A percentile compares a stretch with the other conserved stretches of the same genome.
Evolutionary conservation across 1,140 invertebrate genomes (phyloP).

Genomic region (Scylla paramamosain): DNA sequence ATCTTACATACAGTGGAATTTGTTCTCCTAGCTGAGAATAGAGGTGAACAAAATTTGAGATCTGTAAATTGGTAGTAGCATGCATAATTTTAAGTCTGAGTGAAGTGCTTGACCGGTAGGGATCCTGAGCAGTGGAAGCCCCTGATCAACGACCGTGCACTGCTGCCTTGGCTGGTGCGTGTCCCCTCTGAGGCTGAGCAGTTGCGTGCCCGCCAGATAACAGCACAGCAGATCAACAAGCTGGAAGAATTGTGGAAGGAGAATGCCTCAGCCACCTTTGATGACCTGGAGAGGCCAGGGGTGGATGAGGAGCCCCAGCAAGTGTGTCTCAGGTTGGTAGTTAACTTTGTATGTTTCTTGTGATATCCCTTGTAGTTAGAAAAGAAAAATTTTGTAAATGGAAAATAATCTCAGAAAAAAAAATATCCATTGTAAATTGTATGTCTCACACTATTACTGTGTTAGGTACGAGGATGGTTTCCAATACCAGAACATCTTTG

Average conservation of each 20-base stretch:
- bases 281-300: conserved; percentile 98
- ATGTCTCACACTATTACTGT: neutral
- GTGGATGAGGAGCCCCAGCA: conserved; percentile 98
- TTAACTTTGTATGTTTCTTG: neutral
- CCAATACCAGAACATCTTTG: conserved; percentile 99
- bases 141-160: conserved; percentile 96
- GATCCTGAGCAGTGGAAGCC: conserved; percentile 99
- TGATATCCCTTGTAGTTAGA: neutral
- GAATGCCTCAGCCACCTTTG: conserved; percentile 96
- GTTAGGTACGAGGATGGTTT: conserved; percentile 97
- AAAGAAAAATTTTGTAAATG: too few species aligned
- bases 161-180: conserved; percentile 98
- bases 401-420: too few species aligned
- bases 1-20: too few species aligned
- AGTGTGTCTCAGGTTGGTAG: conserved; percentile 87
- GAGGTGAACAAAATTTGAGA: too few species aligned
- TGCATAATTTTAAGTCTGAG: neutral
- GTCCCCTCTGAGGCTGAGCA: conserved; percentile 97
- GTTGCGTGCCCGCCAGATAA: conserved; percentile 95
- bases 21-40: too few species aligned
- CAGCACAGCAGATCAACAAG: conserved; percentile 97
- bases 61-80: too few species aligned
- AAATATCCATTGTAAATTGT: too few species aligned
- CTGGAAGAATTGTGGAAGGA: conserved; percentile 99
- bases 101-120: conserved; percentile 79